Evolutionary conservation across 2,797 vertebrate species (phyloP), one percentile per base, ranked within the genome.

Genomic region (Capromys pilorides): DNA sequence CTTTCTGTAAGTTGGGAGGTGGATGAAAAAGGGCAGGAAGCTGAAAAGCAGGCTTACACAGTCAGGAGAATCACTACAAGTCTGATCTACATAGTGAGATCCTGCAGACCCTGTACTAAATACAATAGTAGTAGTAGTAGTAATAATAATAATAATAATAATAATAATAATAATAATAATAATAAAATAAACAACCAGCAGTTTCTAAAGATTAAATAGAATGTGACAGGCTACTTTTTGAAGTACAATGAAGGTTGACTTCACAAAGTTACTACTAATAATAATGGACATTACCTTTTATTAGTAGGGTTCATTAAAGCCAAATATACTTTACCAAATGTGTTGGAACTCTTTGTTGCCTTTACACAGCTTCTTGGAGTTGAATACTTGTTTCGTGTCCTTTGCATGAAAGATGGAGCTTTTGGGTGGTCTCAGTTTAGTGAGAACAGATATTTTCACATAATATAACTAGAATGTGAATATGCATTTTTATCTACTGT

Each of bases 371-470:
- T 78, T 83, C 64, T 39, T 86, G 16, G 54, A 91, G 21, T 8
- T 88, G 75, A 82, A 9, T 28, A 78, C 8, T n/a, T 11, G 71
- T 93, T 39, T 83, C 59, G 64, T 24, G 4, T 8, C 21, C 45
- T 71, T 90, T 83, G 66, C 0, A 12, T 22, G 62, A 77, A 85
- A 54, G 10, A 69, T 18, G 12, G 18, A 62, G 85, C 19, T 62
- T 85, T 21, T 28, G 21, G 26, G 22, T 19, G 71, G 26, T 61
- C 59, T 59, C 24, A 86, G 19, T 41, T 64, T 69, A 86, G 31
- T 49, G 12, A 71, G 31, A 92, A 89, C n/a, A 86, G 71, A 39
- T 31, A 54, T 86, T 91, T 66, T 85, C 28, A 91, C 62, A n/a
- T 86, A 71, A 64, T 57, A 49, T 51, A 89, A 45, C 6, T 36